Evolutionary conservation across 2,888 invertebrate species (phyloP).

Genomic region (Leptura quadrifasciata): DNA sequence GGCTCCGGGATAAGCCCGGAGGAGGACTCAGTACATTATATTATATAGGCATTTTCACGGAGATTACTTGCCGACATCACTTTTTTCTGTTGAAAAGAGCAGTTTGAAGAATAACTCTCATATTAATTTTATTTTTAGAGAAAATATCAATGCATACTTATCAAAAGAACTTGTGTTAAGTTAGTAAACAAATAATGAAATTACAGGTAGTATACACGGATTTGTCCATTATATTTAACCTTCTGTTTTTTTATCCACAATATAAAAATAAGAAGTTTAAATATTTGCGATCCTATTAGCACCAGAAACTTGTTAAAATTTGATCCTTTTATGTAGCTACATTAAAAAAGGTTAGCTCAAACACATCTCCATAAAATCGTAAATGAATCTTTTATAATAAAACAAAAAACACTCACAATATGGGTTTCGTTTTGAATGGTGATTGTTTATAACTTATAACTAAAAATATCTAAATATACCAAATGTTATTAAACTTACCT

Average conservation of each 20-base stretch:
- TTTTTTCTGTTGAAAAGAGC: too few relatives aligned
- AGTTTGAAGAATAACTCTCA: too few relatives aligned
- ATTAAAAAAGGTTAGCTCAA: constrained; percentile 10
- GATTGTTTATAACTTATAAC: constrained; percentile 13
- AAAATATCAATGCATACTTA: neutral
- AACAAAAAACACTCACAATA: constrained; percentile 22
- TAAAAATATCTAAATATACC: constrained; percentile 6
- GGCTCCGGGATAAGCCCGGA: too few relatives aligned
- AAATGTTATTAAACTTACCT: constrained; percentile 24
- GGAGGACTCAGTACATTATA: too few relatives aligned
- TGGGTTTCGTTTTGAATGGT: constrained; percentile 11
- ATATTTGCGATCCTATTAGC: constrained; percentile 25
- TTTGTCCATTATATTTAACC: constrained; percentile 25
- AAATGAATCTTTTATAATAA: constrained; percentile 21
- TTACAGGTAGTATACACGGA: constrained; percentile 8
- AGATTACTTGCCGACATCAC: too few relatives aligned
- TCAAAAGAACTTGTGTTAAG: neutral
- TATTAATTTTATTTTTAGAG: neutral
- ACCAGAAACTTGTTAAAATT: constrained; percentile 30
- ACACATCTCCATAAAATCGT: constrained; percentile 15
- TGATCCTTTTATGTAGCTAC: constrained; percentile 20
- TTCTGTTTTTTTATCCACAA: constrained; percentile 10
- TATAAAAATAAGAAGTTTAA: constrained; percentile 15
- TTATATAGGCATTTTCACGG: too few relatives aligned
- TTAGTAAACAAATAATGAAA: neutral